These are phyloP conservation scores for Cataglyphis livida DNA, from an alignment of 2,888 invertebrate species.

Conservation along the genomic window DNA sequence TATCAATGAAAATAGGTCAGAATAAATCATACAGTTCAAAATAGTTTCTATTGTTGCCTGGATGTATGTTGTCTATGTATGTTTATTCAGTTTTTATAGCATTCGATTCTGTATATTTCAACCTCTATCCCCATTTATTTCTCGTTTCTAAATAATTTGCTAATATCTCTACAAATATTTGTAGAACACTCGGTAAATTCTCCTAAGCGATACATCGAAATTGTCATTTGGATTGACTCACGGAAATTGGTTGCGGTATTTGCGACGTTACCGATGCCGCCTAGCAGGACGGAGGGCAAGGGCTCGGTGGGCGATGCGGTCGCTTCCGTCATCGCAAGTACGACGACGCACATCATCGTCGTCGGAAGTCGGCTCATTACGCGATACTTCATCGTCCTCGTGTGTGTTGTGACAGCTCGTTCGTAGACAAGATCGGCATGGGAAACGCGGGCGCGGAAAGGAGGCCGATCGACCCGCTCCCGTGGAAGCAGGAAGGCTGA, in stretches of 20 bases:
- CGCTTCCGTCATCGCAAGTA: slow-evolving; percentile 6
- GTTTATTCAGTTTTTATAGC: neutral
- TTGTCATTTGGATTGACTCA: slow-evolving; percentile 68
- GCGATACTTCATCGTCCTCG: slow-evolving; percentile 26
- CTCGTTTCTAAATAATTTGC: neutral
- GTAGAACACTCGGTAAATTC: neutral
- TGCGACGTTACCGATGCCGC: slow-evolving; percentile 80
- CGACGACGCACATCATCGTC: slow-evolving; percentile 4
- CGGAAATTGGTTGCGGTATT: slow-evolving; percentile 79
- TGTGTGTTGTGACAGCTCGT: neutral
- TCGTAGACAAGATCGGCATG: slow-evolving; percentile 8
- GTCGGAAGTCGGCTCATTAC: neutral
- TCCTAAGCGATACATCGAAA: neutral
- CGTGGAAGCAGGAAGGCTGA: slow-evolving; percentile 75
- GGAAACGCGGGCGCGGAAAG: neutral
- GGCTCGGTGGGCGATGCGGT: slow-evolving; percentile 63
- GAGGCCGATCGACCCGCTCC: slow-evolving; percentile 65
- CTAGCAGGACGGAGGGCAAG: slow-evolving; percentile 71
- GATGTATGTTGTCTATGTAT: neutral
- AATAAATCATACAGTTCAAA: neutral
- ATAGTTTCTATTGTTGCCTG: neutral
- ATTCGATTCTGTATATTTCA: neutral
- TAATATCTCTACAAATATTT: neutral
- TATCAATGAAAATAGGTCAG: neutral
- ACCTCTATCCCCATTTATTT: neutral